Base-by-base conservation (phyloP, 2,888 invertebrate species). In the Phaedon cochleariae region DNA sequence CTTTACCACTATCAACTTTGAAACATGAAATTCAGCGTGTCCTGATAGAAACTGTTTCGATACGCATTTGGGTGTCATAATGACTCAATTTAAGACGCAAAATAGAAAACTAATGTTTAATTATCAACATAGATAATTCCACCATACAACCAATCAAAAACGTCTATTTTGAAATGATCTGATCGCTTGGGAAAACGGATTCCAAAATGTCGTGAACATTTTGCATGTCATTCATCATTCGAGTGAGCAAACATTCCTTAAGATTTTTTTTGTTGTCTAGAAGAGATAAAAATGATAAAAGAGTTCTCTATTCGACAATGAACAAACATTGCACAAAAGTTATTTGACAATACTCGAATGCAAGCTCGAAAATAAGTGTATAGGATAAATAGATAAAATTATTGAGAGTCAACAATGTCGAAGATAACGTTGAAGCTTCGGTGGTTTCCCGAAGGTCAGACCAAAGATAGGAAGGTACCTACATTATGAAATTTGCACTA, bases 381-480 rank as follows among this genome's bases (percentile, higher is more conserved):
- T n/a, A 52, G 31, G 51, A 61, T 31, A 57, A 60, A 60, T 52
- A 65, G 64, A 65, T 65, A 61, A 65, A 65, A 61, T 20, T 62
- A 51, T 55, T 26, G 7, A 45, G 31, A 15, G 26, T 55, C 60
- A 45, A 60, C 51, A 45, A 57, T 55, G 51, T 46, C 46, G 46
- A 45, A 65, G 60, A 60, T 21, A 57, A 29, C 51, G 55, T 57
- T 57, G 22, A 26, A 34, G 26, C 22, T 29, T 18, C 21, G 45
- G 7, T 34, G 34, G 46, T 18, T 55, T 6, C n/a, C 22, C 15
- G 48, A 62, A 62, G 62, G 57, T 57, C 37, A 62, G 6, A 52
- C 45, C 17, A 12, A 21, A 15, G 17, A 22, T 12, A 2, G 1
- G 31, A 10, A 34, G 5, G 9, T n/a, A 48, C 9, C 26, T 5